Percentiles rank a stretch among this genome's conserved stretches.
phyloP scores from a whole-genome alignment of 1,140 invertebrate species.

The Drosophila tropicalis region DNA sequence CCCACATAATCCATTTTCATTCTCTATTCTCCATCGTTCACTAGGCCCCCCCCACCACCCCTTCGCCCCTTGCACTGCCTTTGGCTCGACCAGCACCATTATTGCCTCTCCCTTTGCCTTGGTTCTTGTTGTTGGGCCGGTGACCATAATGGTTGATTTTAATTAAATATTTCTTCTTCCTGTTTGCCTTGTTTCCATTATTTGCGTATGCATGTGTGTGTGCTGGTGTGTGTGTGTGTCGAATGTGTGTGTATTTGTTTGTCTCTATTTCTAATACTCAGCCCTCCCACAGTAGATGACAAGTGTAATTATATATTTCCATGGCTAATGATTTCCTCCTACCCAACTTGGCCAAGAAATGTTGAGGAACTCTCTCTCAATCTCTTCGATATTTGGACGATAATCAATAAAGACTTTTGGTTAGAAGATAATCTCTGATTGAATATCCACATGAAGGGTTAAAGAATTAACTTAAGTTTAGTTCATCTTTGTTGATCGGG shows the following conservation, averaged over 20 bases:
- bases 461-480: no score
- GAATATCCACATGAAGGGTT: no score
- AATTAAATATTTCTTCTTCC: constrained; percentile 82
- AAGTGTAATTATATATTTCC: no score
- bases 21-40: neutral
- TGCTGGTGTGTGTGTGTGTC: constrained; percentile 11
- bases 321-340: no score
- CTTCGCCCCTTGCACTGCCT: no score
- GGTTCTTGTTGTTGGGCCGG: constrained; percentile 61
- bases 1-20: constrained; percentile 22
- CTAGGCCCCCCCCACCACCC: neutral
- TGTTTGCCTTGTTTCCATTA: constrained; percentile 70
- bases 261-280: constrained; percentile 13
- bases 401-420: no score
- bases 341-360: no score
- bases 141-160: constrained; percentile 78
- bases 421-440: no score
- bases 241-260: neutral
- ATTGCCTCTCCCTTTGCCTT: constrained; percentile 13
- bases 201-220: constrained; percentile 31
- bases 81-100: neutral
- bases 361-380: no score
- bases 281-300: neutral
- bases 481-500: no score
- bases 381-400: no score